Evolutionary conservation across 2,888 invertebrate species (phyloP).

Genomic region (Myathropa florea): DNA sequence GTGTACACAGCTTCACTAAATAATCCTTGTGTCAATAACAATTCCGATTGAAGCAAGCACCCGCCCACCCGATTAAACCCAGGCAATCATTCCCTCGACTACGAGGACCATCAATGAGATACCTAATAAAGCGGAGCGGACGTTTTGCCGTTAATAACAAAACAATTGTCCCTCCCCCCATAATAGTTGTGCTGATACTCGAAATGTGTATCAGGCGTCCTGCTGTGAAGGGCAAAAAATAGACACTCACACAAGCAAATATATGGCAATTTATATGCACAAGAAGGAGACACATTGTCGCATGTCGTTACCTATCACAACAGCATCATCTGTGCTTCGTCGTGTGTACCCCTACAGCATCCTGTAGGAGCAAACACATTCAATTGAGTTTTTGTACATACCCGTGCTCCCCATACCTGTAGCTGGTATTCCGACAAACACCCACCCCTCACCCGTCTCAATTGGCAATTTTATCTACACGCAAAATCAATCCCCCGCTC

Average conservation of each 20-base stretch:
- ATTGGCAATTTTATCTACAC: constrained; percentile 36
- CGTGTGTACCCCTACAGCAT: constrained; percentile 49
- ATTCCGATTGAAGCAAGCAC: not conserved
- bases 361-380: constrained; percentile 30
- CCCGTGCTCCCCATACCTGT: constrained; percentile 45
- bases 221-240: not conserved
- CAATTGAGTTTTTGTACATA: not conserved
- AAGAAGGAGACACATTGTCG: constrained; percentile 49
- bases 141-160: constrained; percentile 30
- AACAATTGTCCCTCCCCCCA: constrained; percentile 16
- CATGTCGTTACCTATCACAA: constrained; percentile 44
- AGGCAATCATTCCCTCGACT: constrained; percentile 7
- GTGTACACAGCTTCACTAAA: not conserved
- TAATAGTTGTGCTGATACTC: constrained; percentile 3
- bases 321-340: not conserved
- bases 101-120: constrained; percentile 4
- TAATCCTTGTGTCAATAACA: not conserved
- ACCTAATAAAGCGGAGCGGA: constrained; percentile 11
- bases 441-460: not conserved
- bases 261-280: constrained; percentile 20
- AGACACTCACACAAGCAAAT: not conserved
- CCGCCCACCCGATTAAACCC: not conserved
- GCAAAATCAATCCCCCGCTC: constrained; percentile 61
- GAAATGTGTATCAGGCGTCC: not conserved
- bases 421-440: constrained; percentile 28